phyloP scores from a whole-genome alignment of 2,888 invertebrate species.

The Parasteatoda lunata region DNA sequence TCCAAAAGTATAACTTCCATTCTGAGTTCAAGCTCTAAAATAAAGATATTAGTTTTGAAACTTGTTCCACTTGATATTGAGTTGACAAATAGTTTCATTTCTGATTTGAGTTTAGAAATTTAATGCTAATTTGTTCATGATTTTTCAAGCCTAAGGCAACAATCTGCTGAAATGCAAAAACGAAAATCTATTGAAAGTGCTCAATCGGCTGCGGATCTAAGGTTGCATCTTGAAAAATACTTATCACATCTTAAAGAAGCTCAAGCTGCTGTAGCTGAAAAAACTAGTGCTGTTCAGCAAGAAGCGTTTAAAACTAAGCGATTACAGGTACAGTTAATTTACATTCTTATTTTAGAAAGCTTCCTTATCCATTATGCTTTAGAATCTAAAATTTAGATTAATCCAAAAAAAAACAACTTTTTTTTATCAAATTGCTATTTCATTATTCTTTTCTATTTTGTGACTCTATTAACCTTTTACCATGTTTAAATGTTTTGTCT shows the following conservation, averaged over 20 bases:
- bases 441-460: not conserved
- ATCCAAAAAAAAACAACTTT: too few species aligned
- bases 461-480: not conserved
- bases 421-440: too few species aligned
- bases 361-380: not conserved
- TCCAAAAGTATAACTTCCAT: too few species aligned
- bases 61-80: too few species aligned
- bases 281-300: slow-evolving; percentile 94
- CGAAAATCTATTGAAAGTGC: slow-evolving; percentile 97
- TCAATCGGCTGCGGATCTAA: slow-evolving; percentile 96
- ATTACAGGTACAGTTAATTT: slow-evolving; percentile 77
- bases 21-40: too few species aligned
- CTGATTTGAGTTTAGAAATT: too few species aligned
- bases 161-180: slow-evolving; percentile 98
- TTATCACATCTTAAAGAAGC: slow-evolving; percentile 98
- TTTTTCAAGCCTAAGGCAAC: slow-evolving; percentile 83
- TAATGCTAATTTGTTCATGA: not conserved
- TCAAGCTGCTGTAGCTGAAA: slow-evolving; percentile 96
- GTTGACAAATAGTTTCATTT: too few species aligned
- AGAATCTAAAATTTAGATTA: too few species aligned
- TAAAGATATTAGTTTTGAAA: too few species aligned
- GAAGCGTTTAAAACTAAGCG: slow-evolving; percentile 97
- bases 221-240: slow-evolving; percentile 97
- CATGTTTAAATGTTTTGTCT: not conserved
- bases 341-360: not conserved